Base-by-base conservation (phyloP, 2,797 vertebrate genomes). In the Chaetophractus vellerosus region DNA sequence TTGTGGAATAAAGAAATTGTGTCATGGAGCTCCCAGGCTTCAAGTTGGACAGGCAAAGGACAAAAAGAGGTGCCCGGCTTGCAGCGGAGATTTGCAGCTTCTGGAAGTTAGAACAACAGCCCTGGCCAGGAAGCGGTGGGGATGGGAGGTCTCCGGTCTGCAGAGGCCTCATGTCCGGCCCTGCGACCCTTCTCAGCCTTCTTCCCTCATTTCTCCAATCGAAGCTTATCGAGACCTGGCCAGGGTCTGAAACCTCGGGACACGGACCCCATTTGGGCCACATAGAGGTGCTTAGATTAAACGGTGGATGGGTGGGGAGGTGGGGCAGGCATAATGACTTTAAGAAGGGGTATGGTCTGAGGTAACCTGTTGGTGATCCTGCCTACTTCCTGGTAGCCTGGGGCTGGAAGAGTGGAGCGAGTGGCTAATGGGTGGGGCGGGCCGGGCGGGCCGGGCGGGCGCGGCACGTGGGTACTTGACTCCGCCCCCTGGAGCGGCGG, bases 361-460 rank as follows among this genome's bases (percentile, higher is more conserved):
- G 68, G 15, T 28, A 10, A 19, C 63, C 21, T 23, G 18, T 21
- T 19, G 28, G 41, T 0, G 90, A 55, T 31, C 48, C 50, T 19
- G 57, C 12, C 12, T 0, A 21, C 23, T 3, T 9, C 5, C 0
- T 41, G 52, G 41, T 26, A 9, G 82, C 36, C 33, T 21, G 36
- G 36, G 61, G 11, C 15, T 3, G 61, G 33, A 0, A 6, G 0
- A 12, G 45, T 18, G 0, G 28, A 18, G 38, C 23, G 75, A 84
- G 87, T 2, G 88, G 89, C n/a, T 1, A 0, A 11, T 7, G 4
- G 18, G 45, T 24, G 0, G 36, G 18, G 55, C 16, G 75, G 88
- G 88, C 2, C 85, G 90, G 52, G 57, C 74, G 0, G n/a, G n/a
- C n/a, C n/a, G 36, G 18, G 55, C 16, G 75, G 88, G 88, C 2